A percentile compares a stretch with the other conserved stretches of the same genome.
Evolutionary conservation across 92 coral and sea anemone species (phyloP).

Genomic region (Paragorgia papillata): DNA sequence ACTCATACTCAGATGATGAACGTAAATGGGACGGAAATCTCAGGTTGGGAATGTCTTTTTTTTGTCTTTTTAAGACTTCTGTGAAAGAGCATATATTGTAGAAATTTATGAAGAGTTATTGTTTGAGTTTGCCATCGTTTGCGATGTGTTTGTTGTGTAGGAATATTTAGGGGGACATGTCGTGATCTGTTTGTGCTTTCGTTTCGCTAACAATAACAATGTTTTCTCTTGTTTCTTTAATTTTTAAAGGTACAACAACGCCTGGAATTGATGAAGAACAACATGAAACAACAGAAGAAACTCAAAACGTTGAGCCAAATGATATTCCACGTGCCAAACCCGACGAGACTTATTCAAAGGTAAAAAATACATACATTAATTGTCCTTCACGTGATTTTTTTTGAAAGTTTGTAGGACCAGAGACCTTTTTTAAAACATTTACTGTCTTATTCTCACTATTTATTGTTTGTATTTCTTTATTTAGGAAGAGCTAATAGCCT

Average conservation of each 20-base stretch:
- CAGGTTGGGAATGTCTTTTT: slow-evolving; percentile 10
- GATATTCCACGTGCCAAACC: slow-evolving; percentile 18
- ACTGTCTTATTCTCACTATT: neutral
- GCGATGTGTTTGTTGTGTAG: too few relatives aligned
- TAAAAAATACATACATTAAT: neutral
- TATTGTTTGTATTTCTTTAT: neutral
- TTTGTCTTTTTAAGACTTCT: neutral
- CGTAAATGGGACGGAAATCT: slow-evolving; percentile 10
- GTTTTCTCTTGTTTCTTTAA: neutral
- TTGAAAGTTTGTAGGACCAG: too few relatives aligned
- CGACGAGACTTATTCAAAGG: slow-evolving; percentile 11
- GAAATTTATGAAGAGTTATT: neutral
- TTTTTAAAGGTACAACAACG: slow-evolving; percentile 18
- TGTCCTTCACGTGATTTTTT: too few relatives aligned
- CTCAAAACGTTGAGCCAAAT: neutral
- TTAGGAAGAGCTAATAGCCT: slow-evolving; percentile 72
- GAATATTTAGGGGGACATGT: too few relatives aligned
- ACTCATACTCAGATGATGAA: neutral
- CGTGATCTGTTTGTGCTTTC: neutral
- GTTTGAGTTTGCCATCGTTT: neutral
- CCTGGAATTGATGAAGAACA: slow-evolving; percentile 26
- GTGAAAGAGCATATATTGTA: neutral
- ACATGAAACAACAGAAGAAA: slow-evolving; percentile 37
- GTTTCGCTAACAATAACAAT: neutral
- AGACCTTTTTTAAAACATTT: neutral